Base-by-base conservation (phyloP, 2,797 vertebrate genomes). In the Manis pentadactyla region DNA sequence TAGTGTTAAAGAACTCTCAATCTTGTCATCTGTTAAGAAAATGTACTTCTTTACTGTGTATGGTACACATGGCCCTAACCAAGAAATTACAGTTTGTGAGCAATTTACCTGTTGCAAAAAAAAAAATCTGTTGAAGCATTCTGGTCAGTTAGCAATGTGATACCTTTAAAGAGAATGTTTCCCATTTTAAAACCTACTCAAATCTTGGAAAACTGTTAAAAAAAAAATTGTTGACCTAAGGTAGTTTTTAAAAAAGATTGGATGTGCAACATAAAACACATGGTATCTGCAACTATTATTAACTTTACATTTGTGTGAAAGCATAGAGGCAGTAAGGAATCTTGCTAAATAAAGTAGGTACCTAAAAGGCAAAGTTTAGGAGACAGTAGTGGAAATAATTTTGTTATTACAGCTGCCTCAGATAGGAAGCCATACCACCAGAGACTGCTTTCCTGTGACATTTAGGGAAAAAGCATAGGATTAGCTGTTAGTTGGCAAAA, bases 161-260 rank as follows among this genome's bases (percentile, higher is more conserved):
- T 83, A 19, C 61, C 14, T 88, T 13, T 74, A 77, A 89, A 73
- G 59, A 59, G 17, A 91, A 79, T 61, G 4, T 79, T 86, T 74
- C 39, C 39, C 31, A 87, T 7, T 63, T 93, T 83, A 71, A 95
- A 90, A 95, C 49, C 31, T 95, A 51, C 42, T 88, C 15, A 92
- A 55, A 55, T 75, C 18, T 93, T 88, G 15, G 39, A 42, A 77
- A 61, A 82, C n/a, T 87, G 3, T 86, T 81, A n/a, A n/a, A 51
- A 78, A 87, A 74, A 59, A 77, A 95, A 77, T 87, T 49, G 42
- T 83, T 87, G 25, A 87, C 90, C 18, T 63, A 51, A 11, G 18
- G 27, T 89, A 71, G 92, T 71, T 89, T 93, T 87, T 51, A 68
- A 73, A 81, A 78, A 95, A 79, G 39, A 87, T 94, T 90, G 63